Evolutionary conservation across 2,888 invertebrate genomes (phyloP).

Genomic region (Myathropa florea): DNA sequence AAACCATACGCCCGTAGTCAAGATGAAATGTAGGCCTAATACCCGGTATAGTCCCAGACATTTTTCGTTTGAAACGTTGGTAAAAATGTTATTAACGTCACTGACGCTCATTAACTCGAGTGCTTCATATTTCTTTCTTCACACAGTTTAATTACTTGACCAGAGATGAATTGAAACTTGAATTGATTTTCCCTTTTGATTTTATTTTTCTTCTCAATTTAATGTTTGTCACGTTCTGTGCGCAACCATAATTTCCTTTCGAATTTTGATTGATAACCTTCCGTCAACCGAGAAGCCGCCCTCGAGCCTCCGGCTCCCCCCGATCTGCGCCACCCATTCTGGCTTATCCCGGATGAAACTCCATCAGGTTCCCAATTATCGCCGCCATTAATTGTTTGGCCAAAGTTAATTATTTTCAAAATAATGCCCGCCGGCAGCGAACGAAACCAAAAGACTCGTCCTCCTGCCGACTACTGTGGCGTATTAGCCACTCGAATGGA

Average conservation of each 20-base stretch:
- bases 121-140: too few relatives aligned
- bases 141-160: too few relatives aligned
- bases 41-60: too few relatives aligned
- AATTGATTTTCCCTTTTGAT: too few relatives aligned
- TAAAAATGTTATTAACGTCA: too few relatives aligned
- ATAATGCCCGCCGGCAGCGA: constrained; percentile 39
- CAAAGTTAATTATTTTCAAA: constrained; percentile 68
- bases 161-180: too few relatives aligned
- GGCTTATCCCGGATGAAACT: constrained; percentile 41
- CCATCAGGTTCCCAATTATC: constrained; percentile 61
- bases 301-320: not conserved
- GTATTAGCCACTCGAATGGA: constrained; percentile 63
- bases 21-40: too few relatives aligned
- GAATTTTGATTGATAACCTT: not conserved
- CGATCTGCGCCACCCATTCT: not conserved
- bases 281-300: not conserved
- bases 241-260: constrained; percentile 1
- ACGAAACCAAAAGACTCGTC: not conserved
- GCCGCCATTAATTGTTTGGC: constrained; percentile 58
- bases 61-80: too few relatives aligned
- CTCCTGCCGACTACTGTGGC: not conserved
- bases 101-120: too few relatives aligned
- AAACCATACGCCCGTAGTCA: too few relatives aligned
- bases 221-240: not conserved
- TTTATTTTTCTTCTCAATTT: too few relatives aligned